Conservation (phyloP, 2,888 invertebrate species). For the Calameuta pallipes region DNA sequence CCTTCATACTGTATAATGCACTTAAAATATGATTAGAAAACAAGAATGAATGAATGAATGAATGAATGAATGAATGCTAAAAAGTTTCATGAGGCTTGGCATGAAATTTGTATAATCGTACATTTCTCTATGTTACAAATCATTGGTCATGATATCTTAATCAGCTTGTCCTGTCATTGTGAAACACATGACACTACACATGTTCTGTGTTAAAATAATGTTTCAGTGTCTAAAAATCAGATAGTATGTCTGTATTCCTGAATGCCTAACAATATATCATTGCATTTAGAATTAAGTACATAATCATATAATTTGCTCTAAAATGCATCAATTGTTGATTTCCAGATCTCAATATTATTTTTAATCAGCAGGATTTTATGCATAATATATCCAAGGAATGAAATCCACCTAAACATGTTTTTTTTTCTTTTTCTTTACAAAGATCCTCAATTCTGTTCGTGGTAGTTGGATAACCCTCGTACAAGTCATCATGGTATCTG, state of each 20-base stretch:
- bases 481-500: conserved; percentile 4
- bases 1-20: neutral
- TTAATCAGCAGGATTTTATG: neutral
- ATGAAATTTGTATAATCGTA: neutral
- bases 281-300: neutral
- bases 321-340: neutral
- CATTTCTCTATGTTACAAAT: neutral
- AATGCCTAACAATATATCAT: neutral
- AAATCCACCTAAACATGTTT: neutral
- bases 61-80: neutral
- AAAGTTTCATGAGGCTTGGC: neutral
- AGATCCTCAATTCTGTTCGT: neutral
- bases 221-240: neutral
- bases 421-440: neutral
- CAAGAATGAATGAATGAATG: neutral
- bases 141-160: neutral
- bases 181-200: neutral
- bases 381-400: neutral
- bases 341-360: neutral
- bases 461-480: conserved; percentile 9
- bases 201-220: neutral
- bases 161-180: neutral
- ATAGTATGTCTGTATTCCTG: neutral
- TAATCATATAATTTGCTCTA: neutral
- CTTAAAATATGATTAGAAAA: neutral